Percentiles rank a stretch among this genome's conserved stretches.
phyloP scores from a whole-genome alignment of 30 jellyfish, hydroid and myxozoan genomes.

The Mastigias papua region DNA sequence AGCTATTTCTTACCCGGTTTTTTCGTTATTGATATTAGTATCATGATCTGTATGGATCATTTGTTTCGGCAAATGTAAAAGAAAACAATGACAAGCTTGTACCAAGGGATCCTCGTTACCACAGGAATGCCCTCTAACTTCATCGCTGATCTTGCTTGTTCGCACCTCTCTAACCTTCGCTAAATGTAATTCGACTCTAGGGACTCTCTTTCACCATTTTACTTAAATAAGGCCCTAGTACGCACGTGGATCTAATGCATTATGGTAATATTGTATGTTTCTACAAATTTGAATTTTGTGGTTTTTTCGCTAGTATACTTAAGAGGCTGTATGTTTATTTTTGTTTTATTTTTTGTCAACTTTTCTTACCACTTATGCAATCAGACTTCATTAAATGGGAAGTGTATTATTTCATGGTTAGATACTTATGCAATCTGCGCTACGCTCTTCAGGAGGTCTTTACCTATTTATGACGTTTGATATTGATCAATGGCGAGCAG shows the following conservation, averaged over 20 bases:
- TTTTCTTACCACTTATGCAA: neutral
- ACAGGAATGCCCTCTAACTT: neutral
- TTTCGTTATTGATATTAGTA: neutral
- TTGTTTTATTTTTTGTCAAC: neutral
- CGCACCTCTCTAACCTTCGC: no score
- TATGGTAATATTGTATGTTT: neutral
- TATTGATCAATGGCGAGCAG: neutral
- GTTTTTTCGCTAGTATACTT: no score
- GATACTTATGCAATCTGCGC: neutral
- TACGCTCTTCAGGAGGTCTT: neutral
- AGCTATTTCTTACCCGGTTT: neutral
- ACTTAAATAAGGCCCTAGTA: neutral
- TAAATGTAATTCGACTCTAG: no score
- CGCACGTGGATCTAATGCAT: neutral
- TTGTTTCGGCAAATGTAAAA: neutral
- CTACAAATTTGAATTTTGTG: no score
- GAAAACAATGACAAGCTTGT: neutral
- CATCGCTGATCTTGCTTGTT: no score
- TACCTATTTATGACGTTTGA: neutral
- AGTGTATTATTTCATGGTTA: neutral
- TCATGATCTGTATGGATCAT: neutral
- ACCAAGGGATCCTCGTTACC: neutral
- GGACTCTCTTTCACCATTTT: no score
- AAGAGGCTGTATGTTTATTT: neutral
- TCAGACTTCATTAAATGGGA: neutral